Evolutionary conservation across 2,113 vertebrate species (phyloP).

Genomic region (Pseudorhombus dupliciocellatus): DNA sequence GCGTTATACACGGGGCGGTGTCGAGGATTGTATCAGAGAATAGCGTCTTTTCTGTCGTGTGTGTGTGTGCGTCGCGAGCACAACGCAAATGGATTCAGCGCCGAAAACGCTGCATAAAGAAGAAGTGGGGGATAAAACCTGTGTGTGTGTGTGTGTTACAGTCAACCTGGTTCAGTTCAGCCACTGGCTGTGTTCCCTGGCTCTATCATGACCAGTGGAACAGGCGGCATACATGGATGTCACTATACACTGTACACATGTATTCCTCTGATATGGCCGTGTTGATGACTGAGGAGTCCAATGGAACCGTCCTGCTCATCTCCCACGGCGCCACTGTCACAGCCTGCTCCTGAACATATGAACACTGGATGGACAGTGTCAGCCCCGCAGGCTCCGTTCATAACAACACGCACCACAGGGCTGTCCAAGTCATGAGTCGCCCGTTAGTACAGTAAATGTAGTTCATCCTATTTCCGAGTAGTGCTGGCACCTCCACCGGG

Average conservation of each 20-base stretch:
- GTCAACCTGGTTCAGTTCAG: conserved; percentile 10
- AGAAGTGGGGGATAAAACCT: background rate
- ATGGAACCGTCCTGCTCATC: conserved; percentile 2
- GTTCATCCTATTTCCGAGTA: conserved; percentile 19
- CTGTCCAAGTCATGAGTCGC: conserved; percentile 12
- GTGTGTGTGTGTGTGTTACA: background rate
- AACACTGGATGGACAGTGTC: conserved; percentile 25
- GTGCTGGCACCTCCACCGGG: conserved; percentile 61
- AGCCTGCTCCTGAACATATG: background rate
- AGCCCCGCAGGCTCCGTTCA: background rate
- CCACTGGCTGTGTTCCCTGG: background rate
- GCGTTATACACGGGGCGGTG: conserved; percentile 13
- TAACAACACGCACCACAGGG: background rate
- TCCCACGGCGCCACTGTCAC: conserved; percentile 12
- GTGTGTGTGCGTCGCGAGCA: background rate
- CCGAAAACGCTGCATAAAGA: conserved; percentile 8
- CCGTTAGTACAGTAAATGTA: conserved; percentile 19
- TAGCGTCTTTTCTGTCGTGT: conserved; percentile 25
- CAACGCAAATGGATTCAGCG: background rate
- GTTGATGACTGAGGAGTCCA: background rate
- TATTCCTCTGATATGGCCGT: background rate
- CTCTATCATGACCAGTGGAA: background rate
- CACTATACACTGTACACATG: too few species aligned
- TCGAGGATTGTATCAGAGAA: conserved; percentile 19
- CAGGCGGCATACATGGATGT: background rate